These are phyloP conservation scores for Gymnopithys bicolor DNA, from an alignment of 2,797 vertebrate genomes.

Conservation along the genomic window DNA sequence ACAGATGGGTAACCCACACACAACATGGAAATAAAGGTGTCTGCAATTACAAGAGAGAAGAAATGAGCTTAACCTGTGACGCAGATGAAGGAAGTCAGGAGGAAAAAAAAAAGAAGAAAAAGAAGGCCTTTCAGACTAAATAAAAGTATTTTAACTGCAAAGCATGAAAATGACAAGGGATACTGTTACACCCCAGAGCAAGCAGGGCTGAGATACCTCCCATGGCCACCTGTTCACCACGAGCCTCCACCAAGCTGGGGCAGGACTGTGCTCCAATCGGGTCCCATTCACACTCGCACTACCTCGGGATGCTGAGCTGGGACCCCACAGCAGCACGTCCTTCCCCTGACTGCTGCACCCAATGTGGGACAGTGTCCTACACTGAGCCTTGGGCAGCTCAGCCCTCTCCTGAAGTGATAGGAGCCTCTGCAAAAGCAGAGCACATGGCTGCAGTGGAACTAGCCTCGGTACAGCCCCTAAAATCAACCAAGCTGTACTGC, in stretches of 20 bases:
- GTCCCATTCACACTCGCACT: neutral
- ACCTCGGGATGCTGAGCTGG: neutral
- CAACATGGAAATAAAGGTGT: neutral
- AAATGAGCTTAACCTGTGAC: neutral
- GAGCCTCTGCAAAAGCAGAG: neutral
- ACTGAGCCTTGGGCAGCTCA: neutral
- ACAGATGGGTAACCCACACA: neutral
- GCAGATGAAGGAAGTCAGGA: neutral
- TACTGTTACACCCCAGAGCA: neutral
- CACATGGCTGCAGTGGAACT: accelerated
- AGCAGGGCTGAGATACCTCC: neutral
- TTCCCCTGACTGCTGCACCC: neutral
- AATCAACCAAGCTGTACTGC: neutral
- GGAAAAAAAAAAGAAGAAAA: neutral
- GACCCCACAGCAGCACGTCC: neutral
- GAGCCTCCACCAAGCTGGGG: neutral
- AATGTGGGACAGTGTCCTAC: accelerated
- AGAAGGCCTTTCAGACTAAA: neutral
- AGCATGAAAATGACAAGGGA: neutral
- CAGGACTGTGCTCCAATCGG: neutral
- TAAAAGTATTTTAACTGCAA: neutral
- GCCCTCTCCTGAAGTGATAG: neutral
- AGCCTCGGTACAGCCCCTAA: accelerated
- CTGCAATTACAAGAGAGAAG: neutral
- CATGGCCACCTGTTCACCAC: neutral